Evolutionary conservation across 2,113 vertebrate genomes (phyloP).

Genomic region (Aphyosemion australe): DNA sequence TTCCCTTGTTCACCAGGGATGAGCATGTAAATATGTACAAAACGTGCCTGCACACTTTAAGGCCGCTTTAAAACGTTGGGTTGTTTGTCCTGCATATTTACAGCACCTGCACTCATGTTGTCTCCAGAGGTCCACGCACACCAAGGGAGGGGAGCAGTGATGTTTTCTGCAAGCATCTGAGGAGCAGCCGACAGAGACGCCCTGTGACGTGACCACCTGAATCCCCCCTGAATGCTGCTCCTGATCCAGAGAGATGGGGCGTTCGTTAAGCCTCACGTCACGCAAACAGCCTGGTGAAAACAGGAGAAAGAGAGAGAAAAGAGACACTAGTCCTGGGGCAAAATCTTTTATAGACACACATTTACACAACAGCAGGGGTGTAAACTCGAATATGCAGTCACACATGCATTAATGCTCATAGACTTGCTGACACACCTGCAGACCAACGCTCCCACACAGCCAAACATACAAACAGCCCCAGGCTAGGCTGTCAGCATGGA

Average conservation of each 20-base stretch:
- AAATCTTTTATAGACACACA: constrained; percentile 48
- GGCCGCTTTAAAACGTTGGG: constrained; percentile 1
- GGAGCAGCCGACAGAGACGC: constrained; percentile 81
- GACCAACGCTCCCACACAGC: constrained; percentile 17
- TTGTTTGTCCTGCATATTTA: constrained; percentile 27
- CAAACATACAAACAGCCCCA: constrained; percentile 59
- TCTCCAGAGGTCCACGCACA: constrained; percentile 90
- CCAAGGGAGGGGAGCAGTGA: constrained; percentile 82
- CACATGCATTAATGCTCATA: constrained; percentile 22
- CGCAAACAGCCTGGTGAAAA: constrained; percentile 83
- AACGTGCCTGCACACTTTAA: constrained; percentile 19
- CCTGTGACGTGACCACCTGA: constrained; percentile 81
- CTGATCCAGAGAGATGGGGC: constrained; percentile 78
- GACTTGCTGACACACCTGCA: constrained; percentile 40
- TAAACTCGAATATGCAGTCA: constrained; percentile 31
- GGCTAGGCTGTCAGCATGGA: constrained; percentile 63
- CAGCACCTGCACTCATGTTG: constrained; percentile 87
- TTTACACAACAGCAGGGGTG: constrained; percentile 34
- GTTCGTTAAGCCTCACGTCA: constrained; percentile 85
- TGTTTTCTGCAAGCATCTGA: constrained; percentile 86
- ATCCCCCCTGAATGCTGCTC: constrained; percentile 74
- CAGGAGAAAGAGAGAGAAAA: background rate
- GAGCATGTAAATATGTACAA: constrained; percentile 1
- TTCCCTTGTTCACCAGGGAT: constrained; percentile 2
- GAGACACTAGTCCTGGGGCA: constrained; percentile 37